Conservation (phyloP, 2,888 invertebrate species). For the Parasteatoda lunata region DNA sequence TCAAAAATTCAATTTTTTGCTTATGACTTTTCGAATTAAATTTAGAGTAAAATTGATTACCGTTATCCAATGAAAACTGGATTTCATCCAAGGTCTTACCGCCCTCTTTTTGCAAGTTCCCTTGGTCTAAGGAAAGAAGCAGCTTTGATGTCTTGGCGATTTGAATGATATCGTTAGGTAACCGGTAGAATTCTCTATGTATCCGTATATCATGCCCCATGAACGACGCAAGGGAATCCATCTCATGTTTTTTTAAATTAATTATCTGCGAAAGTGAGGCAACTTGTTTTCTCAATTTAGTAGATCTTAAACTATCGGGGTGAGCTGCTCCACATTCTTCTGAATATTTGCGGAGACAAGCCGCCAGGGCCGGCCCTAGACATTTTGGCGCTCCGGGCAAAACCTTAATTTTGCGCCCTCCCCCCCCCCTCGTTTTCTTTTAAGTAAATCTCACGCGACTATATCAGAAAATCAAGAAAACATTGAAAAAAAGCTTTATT, state of each 20-base stretch:
- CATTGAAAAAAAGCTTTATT: too few species aligned
- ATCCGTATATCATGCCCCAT: constrained; percentile 13
- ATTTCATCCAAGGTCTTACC: not conserved
- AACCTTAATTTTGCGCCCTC: too few species aligned
- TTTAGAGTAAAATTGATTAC: not conserved
- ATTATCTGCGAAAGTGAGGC: constrained; percentile 1
- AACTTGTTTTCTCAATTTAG: not conserved
- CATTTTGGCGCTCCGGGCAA: too few species aligned
- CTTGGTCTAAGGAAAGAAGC: not conserved
- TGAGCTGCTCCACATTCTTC: not conserved
- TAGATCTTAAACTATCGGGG: not conserved
- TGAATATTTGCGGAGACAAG: not conserved
- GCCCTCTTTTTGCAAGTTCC: not conserved
- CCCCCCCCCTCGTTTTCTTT: too few species aligned
- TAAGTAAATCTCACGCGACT: too few species aligned
- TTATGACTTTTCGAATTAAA: too few species aligned
- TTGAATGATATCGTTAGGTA: not conserved
- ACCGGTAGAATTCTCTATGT: constrained; percentile 2
- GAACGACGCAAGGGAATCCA: not conserved
- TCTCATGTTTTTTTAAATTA: constrained; percentile 1
- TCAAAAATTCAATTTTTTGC: too few species aligned
- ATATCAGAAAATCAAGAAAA: too few species aligned
- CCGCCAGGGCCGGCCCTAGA: too few species aligned
- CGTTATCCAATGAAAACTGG: not conserved
- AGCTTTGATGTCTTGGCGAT: constrained; percentile 1